Evolutionary conservation across 2,888 invertebrate species (phyloP).

Genomic region (Plebejus argus): DNA sequence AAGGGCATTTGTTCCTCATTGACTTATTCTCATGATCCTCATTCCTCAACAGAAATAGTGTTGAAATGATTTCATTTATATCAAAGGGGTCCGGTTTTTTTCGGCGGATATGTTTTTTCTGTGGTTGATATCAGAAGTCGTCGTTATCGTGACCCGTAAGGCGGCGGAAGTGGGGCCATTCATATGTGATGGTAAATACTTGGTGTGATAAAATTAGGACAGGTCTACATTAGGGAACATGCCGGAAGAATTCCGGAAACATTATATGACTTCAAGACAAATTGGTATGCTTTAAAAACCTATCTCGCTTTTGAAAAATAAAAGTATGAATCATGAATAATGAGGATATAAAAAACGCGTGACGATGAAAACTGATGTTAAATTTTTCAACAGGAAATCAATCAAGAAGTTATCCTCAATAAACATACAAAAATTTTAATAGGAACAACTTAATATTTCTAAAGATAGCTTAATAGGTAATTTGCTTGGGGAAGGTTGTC

Average conservation of each 20-base stretch:
- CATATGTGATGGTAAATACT: constrained; percentile 19
- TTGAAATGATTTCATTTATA: neutral
- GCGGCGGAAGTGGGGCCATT: constrained; percentile 1
- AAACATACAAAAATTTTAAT: neutral
- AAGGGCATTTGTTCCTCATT: too few relatives aligned
- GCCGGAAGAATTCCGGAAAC: neutral
- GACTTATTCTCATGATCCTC: neutral
- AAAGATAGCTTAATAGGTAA: neutral
- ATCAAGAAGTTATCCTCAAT: neutral
- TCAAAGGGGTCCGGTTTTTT: constrained; percentile 2
- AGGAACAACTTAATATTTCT: neutral
- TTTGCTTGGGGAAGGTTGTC: neutral
- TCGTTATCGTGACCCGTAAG: constrained; percentile 18
- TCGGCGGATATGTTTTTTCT: neutral
- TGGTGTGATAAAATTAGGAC: neutral
- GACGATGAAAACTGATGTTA: too few relatives aligned
- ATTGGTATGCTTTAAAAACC: neutral
- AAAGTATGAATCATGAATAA: too few relatives aligned
- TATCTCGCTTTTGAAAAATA: neutral
- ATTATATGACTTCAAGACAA: neutral
- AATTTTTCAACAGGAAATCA: too few relatives aligned
- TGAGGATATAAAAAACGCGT: too few relatives aligned
- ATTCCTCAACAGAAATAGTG: neutral
- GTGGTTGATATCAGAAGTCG: constrained; percentile 4
- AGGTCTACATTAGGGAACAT: neutral